phyloP scores from a whole-genome alignment of 2,113 vertebrate genomes.

The Nesogale talazaci region DNA sequence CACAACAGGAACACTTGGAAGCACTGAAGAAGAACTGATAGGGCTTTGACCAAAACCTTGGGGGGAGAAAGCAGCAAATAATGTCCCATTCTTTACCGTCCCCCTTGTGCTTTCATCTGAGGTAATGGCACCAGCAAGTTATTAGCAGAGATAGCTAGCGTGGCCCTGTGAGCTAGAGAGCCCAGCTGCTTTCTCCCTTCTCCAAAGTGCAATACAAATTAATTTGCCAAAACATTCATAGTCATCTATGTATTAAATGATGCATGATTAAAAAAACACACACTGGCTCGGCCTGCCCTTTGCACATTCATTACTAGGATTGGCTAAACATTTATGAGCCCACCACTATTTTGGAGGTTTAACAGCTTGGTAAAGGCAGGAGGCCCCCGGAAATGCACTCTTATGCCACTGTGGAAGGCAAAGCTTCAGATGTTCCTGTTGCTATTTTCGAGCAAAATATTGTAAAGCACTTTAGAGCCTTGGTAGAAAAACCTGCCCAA shows the following conservation, averaged over 20 bases:
- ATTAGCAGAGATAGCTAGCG: not conserved
- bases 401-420: not conserved
- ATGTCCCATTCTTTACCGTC: rapidly evolving
- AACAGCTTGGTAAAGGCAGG: constrained; percentile 49
- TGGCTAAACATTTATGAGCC: constrained; percentile 69
- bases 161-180: constrained; percentile 4
- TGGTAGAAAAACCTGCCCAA: constrained; percentile 16
- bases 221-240: constrained; percentile 79
- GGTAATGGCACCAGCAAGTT: not conserved
- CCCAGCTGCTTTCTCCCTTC: constrained; percentile 72
- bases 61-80: not conserved
- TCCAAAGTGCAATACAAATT: constrained; percentile 79
- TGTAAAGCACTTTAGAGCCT: constrained; percentile 50
- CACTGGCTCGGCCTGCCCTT: constrained; percentile 43
- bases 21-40: not conserved
- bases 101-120: not conserved
- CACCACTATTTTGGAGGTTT: constrained; percentile 8
- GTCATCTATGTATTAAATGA: constrained; percentile 79
- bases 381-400: constrained; percentile 3
- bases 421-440: constrained; percentile 45
- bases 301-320: constrained; percentile 56
- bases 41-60: not conserved
- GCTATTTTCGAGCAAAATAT: constrained; percentile 58
- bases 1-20: not conserved
- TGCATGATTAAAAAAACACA: constrained; percentile 76